A percentile compares a stretch with the other conserved stretches of the same genome.
Conservation (phyloP, 2,888 invertebrate species). For the Spicauda simplicius region DNA sequence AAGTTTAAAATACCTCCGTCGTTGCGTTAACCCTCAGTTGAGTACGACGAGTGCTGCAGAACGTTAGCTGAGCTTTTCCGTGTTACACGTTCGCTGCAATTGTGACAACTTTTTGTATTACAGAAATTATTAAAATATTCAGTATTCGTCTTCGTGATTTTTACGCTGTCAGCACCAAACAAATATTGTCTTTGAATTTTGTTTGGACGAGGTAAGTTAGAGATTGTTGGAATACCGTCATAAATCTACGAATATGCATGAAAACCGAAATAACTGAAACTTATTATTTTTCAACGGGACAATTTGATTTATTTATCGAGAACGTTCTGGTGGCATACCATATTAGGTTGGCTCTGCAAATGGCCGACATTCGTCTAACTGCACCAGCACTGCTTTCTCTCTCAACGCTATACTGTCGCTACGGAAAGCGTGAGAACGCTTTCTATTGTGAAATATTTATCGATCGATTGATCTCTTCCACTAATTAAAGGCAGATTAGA, state of each 20-base stretch:
- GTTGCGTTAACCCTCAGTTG: constrained; percentile 72
- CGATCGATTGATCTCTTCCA: neutral
- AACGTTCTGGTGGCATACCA: constrained; percentile 45
- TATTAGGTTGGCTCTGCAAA: constrained; percentile 56
- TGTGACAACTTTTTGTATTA: constrained; percentile 63
- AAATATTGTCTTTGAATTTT: constrained; percentile 47
- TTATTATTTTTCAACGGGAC: constrained; percentile 9
- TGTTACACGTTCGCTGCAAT: constrained; percentile 60
- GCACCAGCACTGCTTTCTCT: constrained; percentile 70
- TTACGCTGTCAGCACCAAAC: constrained; percentile 9
- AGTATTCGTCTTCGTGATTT: constrained; percentile 46
- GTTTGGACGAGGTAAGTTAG: constrained; percentile 61
- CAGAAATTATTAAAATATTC: constrained; percentile 48
- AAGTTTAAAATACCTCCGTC: constrained; percentile 77
- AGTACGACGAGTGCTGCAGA: constrained; percentile 67
- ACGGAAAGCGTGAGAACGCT: constrained; percentile 37
- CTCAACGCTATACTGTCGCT: constrained; percentile 44
- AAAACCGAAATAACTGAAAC: constrained; percentile 17
- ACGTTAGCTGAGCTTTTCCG: constrained; percentile 53
- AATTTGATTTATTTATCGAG: constrained; percentile 22
- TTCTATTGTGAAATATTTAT: constrained; percentile 4
- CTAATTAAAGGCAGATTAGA: too few relatives aligned
- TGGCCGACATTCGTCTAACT: constrained; percentile 66
- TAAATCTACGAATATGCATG: constrained; percentile 27
- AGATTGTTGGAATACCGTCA: constrained; percentile 21